These are phyloP conservation scores for Nycticorax nycticorax DNA, from an alignment of 2,113 vertebrate genomes.

Conservation along the genomic window DNA sequence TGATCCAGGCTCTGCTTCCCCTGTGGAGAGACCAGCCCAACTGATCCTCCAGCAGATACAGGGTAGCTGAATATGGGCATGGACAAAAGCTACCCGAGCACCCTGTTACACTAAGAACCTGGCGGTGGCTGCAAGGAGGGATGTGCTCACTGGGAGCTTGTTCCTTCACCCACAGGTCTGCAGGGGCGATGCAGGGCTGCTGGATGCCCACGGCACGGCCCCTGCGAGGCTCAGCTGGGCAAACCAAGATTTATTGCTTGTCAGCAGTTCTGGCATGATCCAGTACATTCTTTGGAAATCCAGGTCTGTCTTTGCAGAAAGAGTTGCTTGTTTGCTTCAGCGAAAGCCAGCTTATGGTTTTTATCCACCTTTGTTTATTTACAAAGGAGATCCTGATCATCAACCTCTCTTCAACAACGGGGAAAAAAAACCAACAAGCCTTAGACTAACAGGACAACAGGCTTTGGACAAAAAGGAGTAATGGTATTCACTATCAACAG, in stretches of 20 bases:
- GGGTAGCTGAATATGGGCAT: neutral
- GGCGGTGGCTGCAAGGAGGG: too few species aligned
- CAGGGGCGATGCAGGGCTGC: neutral
- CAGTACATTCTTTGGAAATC: neutral
- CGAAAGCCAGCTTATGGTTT: neutral
- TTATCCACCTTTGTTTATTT: neutral
- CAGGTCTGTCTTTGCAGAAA: neutral
- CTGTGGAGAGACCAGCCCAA: neutral
- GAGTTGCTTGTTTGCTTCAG: neutral
- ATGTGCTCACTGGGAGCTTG: fast-evolving
- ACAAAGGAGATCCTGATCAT: neutral
- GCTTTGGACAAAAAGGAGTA: neutral
- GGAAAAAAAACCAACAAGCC: neutral
- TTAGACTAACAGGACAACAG: neutral
- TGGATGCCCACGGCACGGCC: fast-evolving
- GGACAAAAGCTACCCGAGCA: neutral
- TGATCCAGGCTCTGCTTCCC: neutral
- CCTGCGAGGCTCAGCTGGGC: neutral
- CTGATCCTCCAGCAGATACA: neutral
- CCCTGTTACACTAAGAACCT: neutral
- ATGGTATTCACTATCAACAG: neutral
- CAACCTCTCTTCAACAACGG: neutral
- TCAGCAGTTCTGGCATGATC: neutral
- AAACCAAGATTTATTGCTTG: neutral
- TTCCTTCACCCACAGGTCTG: neutral